Evolutionary conservation across 2,888 invertebrate species (phyloP).

Genomic region (Drosophila quinaria): DNA sequence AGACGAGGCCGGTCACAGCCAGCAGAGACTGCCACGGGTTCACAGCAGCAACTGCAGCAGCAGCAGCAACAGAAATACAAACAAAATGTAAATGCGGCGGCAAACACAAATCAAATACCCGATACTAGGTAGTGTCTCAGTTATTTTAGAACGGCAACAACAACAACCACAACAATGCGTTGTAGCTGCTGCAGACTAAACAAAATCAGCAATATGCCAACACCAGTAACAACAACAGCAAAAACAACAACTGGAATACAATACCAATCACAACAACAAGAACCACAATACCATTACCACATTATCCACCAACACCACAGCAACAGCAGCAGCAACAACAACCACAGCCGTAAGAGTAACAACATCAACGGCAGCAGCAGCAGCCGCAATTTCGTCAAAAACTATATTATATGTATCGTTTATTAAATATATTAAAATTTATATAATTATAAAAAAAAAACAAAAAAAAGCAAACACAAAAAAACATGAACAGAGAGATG

Average conservation of each 20-base stretch:
- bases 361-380: conserved; percentile 55
- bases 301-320: conserved; percentile 52
- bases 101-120: conserved; percentile 85
- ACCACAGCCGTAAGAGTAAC: conserved; percentile 68
- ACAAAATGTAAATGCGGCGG: conserved; percentile 77
- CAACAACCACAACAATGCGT: conserved; percentile 44
- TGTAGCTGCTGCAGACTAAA: conserved; percentile 47
- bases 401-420: conserved; percentile 84
- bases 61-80: conserved; percentile 83
- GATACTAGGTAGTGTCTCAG: conserved; percentile 86
- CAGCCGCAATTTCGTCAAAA: conserved; percentile 79
- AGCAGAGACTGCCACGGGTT: conserved; percentile 77
- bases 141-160: conserved; percentile 45
- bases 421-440: conserved; percentile 86
- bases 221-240: conserved; percentile 54
- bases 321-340: conserved; percentile 54
- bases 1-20: conserved; percentile 84
- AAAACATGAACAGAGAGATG: conserved; percentile 67
- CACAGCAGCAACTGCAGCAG: conserved; percentile 65
- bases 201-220: conserved; percentile 53
- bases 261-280: conserved; percentile 43
- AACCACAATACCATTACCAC: conserved; percentile 46
- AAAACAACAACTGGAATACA: conserved; percentile 50
- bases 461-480: conserved; percentile 62
- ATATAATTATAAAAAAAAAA: conserved; percentile 85